Base-by-base conservation (phyloP, 2,797 vertebrate species). In the Anableps anableps region DNA sequence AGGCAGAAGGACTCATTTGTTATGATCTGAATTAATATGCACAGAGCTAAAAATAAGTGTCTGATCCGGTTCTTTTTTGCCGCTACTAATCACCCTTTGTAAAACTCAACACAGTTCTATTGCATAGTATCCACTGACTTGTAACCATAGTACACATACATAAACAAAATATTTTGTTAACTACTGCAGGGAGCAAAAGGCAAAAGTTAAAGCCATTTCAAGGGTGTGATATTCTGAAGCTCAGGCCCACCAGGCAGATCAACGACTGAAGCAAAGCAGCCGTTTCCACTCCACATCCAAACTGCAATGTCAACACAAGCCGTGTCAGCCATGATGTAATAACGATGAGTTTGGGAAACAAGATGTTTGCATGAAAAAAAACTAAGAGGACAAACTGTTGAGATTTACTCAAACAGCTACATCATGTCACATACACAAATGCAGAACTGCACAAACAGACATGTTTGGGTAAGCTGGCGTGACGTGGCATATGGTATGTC, bases 401-500 rank as follows among this genome's bases (percentile, higher is more conserved):
- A 80, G 75, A 48, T 72, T 31, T 45, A 36, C 73, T 17, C 29
- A 71, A 76, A 21, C 23, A 21, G 51, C 79, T 5, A 72, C 29
- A 82, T 79, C 74, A 79, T 17, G 75, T 53, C n/a, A 4, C 72
- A 80, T 76, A 58, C 23, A 85, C 31, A 76, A 58, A 75, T 14
- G 66, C 16, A 50, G 74, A 36, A 72, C 17, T 72, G 41, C 14
- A 68, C n/a, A 76, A 75, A 82, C 76, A 77, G 31, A 81, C 79
- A 74, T 74, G 74, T 85, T 60, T 34, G 68, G 55, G 77, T 75
- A 74, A 78, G 45, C 43, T 21, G 72, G 68, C 72, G 76, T 90
- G 88, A 93, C 78, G 88, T 93, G 92, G 93, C 88, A 38, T 74
- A 60, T 31, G 80, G 88, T 89, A 91, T 91, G 87, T 93, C 85